Conservation (phyloP, 2,888 invertebrate genomes). For the Drosophila seclusa region DNA sequence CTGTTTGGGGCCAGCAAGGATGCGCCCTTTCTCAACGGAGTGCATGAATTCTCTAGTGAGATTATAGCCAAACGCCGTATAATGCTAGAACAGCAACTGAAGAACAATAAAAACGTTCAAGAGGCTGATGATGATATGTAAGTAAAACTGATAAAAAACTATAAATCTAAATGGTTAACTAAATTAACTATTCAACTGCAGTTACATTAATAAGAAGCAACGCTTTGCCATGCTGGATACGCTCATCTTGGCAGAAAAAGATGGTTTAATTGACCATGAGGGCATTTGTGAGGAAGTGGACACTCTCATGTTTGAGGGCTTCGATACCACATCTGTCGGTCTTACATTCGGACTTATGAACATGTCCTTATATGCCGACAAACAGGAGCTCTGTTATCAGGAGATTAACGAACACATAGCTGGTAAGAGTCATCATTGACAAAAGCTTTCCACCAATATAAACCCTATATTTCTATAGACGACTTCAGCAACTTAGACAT, state of each 20-base stretch:
- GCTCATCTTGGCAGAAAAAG: constrained; percentile 70
- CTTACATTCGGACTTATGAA: constrained; percentile 78
- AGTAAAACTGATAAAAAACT: neutral
- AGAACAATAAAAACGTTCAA: constrained; percentile 6
- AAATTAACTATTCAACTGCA: constrained; percentile 1
- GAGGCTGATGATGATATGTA: constrained; percentile 51
- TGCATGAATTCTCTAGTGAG: constrained; percentile 78
- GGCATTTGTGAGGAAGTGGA: constrained; percentile 89
- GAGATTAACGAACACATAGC: constrained; percentile 70
- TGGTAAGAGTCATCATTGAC: constrained; percentile 42
- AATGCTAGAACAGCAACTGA: constrained; percentile 49
- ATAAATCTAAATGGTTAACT: neutral
- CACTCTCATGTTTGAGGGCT: constrained; percentile 87
- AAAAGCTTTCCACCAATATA: neutral
- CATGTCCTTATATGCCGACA: constrained; percentile 65
- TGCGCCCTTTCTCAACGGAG: constrained; percentile 50
- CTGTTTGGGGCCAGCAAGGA: constrained; percentile 54
- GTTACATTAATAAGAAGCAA: constrained; percentile 65
- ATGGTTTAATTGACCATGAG: constrained; percentile 79
- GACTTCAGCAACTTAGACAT: constrained; percentile 61
- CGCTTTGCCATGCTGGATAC: constrained; percentile 81
- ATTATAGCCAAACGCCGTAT: constrained; percentile 77
- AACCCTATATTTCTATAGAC: constrained; percentile 29
- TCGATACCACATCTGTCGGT: constrained; percentile 77
- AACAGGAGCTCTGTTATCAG: constrained; percentile 73